Conservation (phyloP, 1,140 invertebrate species). For the Monochamus saltuarius region DNA sequence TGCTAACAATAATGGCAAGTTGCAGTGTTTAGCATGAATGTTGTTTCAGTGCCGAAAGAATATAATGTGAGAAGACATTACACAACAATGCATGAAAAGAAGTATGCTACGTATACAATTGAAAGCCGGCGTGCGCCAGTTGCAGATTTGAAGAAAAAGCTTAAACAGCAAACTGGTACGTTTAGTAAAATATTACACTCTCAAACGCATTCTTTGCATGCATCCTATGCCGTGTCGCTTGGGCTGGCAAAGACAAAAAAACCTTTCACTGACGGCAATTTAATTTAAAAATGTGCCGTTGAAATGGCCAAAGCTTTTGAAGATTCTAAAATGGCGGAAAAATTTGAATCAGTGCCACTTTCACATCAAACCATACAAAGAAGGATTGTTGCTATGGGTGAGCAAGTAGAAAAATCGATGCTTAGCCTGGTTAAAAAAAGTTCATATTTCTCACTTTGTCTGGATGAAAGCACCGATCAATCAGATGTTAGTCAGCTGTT, state of each 20-base stretch:
- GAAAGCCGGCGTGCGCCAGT: constrained; percentile 12
- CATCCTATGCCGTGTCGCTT: constrained; percentile 8
- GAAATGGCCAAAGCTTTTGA: constrained; percentile 19
- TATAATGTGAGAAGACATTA: constrained; percentile 19
- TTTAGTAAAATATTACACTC: constrained; percentile 14
- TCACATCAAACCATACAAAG: constrained; percentile 20
- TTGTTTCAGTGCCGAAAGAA: constrained; percentile 24
- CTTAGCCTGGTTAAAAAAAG: constrained; percentile 29
- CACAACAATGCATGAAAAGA: constrained; percentile 17
- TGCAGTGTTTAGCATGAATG: constrained; percentile 16
- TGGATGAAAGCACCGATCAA: constrained; percentile 35
- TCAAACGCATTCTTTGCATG: constrained; percentile 8
- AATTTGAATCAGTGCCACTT: constrained; percentile 22
- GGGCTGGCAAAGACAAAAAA: constrained; percentile 14
- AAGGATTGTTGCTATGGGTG: constrained; percentile 25
- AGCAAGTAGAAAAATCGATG: constrained; percentile 28
- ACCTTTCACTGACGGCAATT: constrained; percentile 12
- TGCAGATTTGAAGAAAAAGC: constrained; percentile 17
- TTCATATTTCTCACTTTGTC: constrained; percentile 29
- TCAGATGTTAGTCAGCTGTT: constrained; percentile 34
- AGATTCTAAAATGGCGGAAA: constrained; percentile 17
- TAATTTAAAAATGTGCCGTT: constrained; percentile 19
- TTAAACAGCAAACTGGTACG: constrained; percentile 14
- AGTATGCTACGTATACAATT: constrained; percentile 14
- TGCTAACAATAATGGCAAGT: constrained; percentile 21